These are phyloP conservation scores for Tipula lateralis DNA, from an alignment of 2,888 invertebrate species.

Conservation along the genomic window DNA sequence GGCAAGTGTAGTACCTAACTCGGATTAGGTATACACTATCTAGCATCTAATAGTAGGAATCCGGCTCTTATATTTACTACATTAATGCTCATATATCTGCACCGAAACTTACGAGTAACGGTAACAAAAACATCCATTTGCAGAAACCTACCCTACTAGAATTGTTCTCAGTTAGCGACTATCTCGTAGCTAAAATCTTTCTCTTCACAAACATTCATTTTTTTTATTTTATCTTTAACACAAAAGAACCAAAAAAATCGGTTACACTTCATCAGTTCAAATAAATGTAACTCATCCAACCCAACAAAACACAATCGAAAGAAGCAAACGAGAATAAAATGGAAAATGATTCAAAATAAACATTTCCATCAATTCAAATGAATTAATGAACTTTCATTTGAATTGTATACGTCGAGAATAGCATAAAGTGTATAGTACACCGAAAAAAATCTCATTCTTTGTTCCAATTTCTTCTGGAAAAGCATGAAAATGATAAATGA, in stretches of 20 bases:
- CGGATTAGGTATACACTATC: too few relatives aligned
- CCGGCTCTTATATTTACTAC: too few relatives aligned
- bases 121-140: too few relatives aligned
- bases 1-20: too few relatives aligned
- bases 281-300: not conserved
- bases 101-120: too few relatives aligned
- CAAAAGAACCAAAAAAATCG: not conserved
- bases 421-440: not conserved
- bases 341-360: not conserved
- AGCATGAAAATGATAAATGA: constrained; percentile 9
- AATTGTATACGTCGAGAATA: not conserved
- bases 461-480: not conserved
- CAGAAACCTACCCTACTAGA: too few relatives aligned
- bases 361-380: constrained; percentile 19
- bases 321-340: not conserved
- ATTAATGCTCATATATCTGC: too few relatives aligned
- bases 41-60: too few relatives aligned
- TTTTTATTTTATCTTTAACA: not conserved
- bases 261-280: not conserved
- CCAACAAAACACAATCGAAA: not conserved
- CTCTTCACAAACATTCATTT: not conserved
- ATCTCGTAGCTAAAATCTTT: not conserved
- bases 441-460: not conserved
- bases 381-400: constrained; percentile 11
- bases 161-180: too few relatives aligned